Percentiles rank a stretch among this genome's conserved stretches.
These are phyloP conservation scores for Phyllostomus discolor DNA, from an alignment of 2,113 vertebrate genomes.

Conservation along the genomic window DNA sequence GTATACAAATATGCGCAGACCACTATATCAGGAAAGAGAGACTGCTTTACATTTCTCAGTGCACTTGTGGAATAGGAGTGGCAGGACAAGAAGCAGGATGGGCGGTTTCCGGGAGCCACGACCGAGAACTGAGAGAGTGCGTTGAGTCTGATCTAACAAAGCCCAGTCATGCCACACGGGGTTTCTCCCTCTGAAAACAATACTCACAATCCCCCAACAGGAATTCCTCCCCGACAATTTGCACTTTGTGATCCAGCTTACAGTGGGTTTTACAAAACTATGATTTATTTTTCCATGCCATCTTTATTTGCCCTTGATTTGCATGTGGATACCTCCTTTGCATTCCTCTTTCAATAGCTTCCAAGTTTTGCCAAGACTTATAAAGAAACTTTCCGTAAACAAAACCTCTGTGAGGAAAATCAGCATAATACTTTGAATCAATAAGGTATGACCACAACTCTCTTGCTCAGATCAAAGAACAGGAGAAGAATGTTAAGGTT, in stretches of 20 bases:
- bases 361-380: neutral
- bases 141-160: neutral
- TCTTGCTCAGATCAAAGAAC: slow-evolving; percentile 19
- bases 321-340: neutral
- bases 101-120: neutral
- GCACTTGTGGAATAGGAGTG: neutral
- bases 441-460: neutral
- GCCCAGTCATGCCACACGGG: neutral
- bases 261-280: neutral
- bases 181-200: neutral
- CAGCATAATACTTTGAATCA: neutral
- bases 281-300: neutral
- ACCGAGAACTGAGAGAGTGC: neutral
- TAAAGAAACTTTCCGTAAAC: slow-evolving; percentile 6
- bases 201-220: neutral
- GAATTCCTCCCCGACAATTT: neutral
- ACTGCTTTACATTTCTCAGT: neutral
- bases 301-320: slow-evolving; percentile 21
- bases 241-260: neutral
- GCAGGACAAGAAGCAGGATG: neutral
- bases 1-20: neutral
- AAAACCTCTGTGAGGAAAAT: slow-evolving; percentile 22
- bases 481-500: slow-evolving; percentile 11
- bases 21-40: neutral
- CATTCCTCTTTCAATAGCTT: neutral